Evolutionary conservation across 2,888 invertebrate species (phyloP).

Genomic region (Erpobdella octoculata): DNA sequence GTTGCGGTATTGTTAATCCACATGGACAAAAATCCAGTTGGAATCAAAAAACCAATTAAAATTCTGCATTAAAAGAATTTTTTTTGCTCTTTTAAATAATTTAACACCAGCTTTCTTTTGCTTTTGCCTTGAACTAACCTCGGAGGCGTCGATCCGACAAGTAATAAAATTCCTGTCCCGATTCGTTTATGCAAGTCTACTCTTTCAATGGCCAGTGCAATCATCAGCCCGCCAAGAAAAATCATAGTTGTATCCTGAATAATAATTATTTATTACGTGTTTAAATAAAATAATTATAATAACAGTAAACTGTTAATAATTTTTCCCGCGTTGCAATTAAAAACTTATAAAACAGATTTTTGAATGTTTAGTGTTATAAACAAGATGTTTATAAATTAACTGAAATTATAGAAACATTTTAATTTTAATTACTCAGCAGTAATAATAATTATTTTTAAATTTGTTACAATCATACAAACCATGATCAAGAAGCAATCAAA

Average conservation of each 20-base stretch:
- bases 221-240: slow-evolving; percentile 33
- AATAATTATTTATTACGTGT: too few relatives aligned
- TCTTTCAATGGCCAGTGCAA: slow-evolving; percentile 34
- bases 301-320: too few relatives aligned
- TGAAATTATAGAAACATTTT: too few relatives aligned
- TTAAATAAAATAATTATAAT: too few relatives aligned
- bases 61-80: slow-evolving; percentile 50
- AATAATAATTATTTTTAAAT: neutral
- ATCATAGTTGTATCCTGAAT: slow-evolving; percentile 32
- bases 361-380: too few relatives aligned
- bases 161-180: slow-evolving; percentile 26
- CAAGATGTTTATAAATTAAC: too few relatives aligned
- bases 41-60: slow-evolving; percentile 74
- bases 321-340: too few relatives aligned
- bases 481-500: neutral
- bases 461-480: neutral
- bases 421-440: neutral
- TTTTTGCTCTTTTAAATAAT: neutral
- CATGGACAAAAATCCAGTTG: slow-evolving; percentile 91
- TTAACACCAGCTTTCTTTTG: neutral
- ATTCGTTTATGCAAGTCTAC: slow-evolving; percentile 31
- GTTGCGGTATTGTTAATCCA: slow-evolving; percentile 90
- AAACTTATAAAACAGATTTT: too few relatives aligned
- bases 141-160: slow-evolving; percentile 24
- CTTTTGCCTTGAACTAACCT: slow-evolving; percentile 5